Evolutionary conservation across 2,797 vertebrate genomes (phyloP).

Genomic region (Margarornis squamiger): DNA sequence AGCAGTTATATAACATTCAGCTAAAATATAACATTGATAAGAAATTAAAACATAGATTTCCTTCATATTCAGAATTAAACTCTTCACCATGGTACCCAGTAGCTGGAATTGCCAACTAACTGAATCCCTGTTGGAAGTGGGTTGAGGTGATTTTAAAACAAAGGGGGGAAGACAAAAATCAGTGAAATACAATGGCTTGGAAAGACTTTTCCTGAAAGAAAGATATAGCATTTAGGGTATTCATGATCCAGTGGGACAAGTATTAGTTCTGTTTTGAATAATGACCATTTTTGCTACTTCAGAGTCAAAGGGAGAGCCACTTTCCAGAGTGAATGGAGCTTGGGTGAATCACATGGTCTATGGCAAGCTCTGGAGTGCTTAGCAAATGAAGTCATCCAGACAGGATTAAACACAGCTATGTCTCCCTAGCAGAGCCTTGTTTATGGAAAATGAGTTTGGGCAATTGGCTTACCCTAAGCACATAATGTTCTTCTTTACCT

Average conservation of each 20-base stretch:
- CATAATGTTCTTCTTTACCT: conserved; percentile 66
- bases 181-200: not conserved
- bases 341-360: conserved; percentile 57
- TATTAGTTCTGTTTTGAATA: not conserved
- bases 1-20: not conserved
- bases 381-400: conserved; percentile 75
- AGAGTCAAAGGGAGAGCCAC: conserved; percentile 44
- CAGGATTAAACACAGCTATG: conserved; percentile 70
- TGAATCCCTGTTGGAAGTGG: not conserved
- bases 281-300: conserved; percentile 40
- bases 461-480: conserved; percentile 57
- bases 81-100: not conserved
- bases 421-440: conserved; percentile 68
- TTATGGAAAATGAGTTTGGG: conserved; percentile 76
- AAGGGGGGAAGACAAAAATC: not conserved
- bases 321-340: conserved; percentile 50
- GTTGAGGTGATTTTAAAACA: not conserved
- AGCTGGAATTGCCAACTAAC: not conserved
- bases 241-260: not conserved
- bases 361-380: conserved; percentile 60
- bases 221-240: not conserved
- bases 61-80: not conserved
- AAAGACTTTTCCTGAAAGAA: not conserved
- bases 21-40: not conserved
- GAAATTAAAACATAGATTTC: not conserved